Base-by-base conservation (phyloP, 2,113 vertebrate genomes). In the Menidia beryllina region DNA sequence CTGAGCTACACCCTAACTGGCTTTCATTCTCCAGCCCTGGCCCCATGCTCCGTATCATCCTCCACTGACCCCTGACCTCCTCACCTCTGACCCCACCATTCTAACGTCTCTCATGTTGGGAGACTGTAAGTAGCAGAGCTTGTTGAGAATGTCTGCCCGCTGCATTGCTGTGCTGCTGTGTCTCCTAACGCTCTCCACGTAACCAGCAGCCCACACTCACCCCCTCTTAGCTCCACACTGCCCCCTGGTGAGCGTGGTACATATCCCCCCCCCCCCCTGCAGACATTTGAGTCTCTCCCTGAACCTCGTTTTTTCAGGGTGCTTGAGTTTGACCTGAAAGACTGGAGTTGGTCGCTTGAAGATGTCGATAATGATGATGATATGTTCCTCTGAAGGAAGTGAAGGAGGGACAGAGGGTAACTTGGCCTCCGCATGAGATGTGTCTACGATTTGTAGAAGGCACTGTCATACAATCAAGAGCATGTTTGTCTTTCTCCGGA, bases 281-380 rank as follows among this genome's bases (percentile, higher is more conserved):
- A 45, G 34, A 20, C 50, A 61, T 45, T 7, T 53, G 66, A 71
- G 36, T 34, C 30, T n/a, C n/a, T 55, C 24, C 24, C 49, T 84
- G 74, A 84, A 69, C 66, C 69, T 77, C 67, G 81, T 86, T 89
- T 51, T 98, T 99, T 83, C 97, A 99, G 98, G 93, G 93, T 96
- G 90, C 93, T 99, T 95, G 97, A 96, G 90, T 95, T 98, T 95
- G 94, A 95, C 92, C 95, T 97, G 93, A 97, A 95, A 92, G 96
- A 96, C 95, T 98, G 95, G 97, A 96, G 93, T 93, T 99, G 96
- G 98, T 94, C 96, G 73, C 93, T 98, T 82, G 91, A 91, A 86
- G 90, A 88, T 83, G 81, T 67, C 93, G 96, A 96, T 93, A 94
- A 96, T 66, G 95, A 96, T 94, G 95, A 97, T 95, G 95, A 96